Evolutionary conservation across 2,797 vertebrate species (phyloP), one percentile per base, ranked within the genome.

Genomic region (Manis crassicaudata): DNA sequence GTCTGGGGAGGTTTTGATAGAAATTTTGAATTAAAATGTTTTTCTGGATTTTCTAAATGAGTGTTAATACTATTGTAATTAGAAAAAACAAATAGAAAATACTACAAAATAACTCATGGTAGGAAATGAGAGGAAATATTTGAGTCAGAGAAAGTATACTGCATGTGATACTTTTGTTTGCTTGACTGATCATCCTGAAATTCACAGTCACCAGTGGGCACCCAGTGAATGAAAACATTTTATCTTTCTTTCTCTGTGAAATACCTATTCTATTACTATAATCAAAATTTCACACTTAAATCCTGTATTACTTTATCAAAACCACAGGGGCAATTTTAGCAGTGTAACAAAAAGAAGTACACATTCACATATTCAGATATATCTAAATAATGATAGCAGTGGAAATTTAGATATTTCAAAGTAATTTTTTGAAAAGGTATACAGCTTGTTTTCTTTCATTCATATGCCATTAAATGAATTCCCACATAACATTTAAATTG

Each of bases 61-160:
- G 25, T 63, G n/a, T 46, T 62, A 77, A 80, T 76, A 73, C 2
- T 92, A 80, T 62, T 81, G 0, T 68, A 92, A 63, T 76, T 80
- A 54, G 58, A 54, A 84, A 92, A 80, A 50, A 43, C 11, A 52
- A 35, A 23, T 82, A 56, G 23, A n/a, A 83, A 80, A n/a, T n/a
- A 37, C 3, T 32, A 62, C 3, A 68, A 7, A 46, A 58, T 73
- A 93, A 93, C 68, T 88, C 37, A 60, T 60, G 35, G 40, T 89
- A 2, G 35, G 73, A 60, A 75, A 88, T 1, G n/a, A 82, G 58
- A 90, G 43, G 35, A 95, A 72, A 89, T 86, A 67, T 65, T 95
- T 88, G 46, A 96, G 88, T 92, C 25, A 67, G 81, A 73, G 95
- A 95, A 96, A 76, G 16, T 79, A 8, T 60, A 60, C 3, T 40